phyloP scores from a whole-genome alignment of 2,888 invertebrate genomes.

The Cantharis nigra region DNA sequence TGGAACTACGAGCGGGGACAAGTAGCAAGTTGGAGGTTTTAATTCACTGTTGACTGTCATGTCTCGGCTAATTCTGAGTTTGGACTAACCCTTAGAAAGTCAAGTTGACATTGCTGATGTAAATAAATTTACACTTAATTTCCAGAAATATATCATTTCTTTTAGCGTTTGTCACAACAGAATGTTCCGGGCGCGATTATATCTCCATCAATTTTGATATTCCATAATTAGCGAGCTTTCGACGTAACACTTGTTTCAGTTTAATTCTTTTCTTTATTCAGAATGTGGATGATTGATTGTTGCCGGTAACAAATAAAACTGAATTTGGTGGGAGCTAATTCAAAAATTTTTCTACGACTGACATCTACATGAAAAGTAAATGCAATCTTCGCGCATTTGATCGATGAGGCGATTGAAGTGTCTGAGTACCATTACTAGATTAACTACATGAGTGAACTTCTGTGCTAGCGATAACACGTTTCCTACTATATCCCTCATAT shows the following conservation, averaged over 20 bases:
- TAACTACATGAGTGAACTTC: constrained; percentile 37
- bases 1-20: constrained; percentile 36
- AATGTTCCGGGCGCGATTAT: constrained; percentile 12
- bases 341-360: not conserved
- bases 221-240: not conserved
- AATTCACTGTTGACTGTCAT: constrained; percentile 43
- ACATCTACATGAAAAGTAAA: constrained; percentile 23
- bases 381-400: constrained; percentile 30
- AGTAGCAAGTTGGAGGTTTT: constrained; percentile 42
- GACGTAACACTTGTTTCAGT: constrained; percentile 1
- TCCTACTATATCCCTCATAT: constrained; percentile 27
- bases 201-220: constrained; percentile 13
- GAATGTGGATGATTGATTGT: not conserved
- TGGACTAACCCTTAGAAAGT: constrained; percentile 32
- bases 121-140: constrained; percentile 43
- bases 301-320: not conserved
- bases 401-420: constrained; percentile 39
- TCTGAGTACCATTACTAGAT: constrained; percentile 40
- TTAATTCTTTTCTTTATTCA: not conserved
- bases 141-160: constrained; percentile 26
- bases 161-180: constrained; percentile 30
- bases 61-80: constrained; percentile 42
- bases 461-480: constrained; percentile 34
- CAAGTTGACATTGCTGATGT: constrained; percentile 38
- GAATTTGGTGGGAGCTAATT: constrained; percentile 1